Evolutionary conservation across 2,113 vertebrate genomes (phyloP).

Genomic region (Rhinopithecus roxellana): DNA sequence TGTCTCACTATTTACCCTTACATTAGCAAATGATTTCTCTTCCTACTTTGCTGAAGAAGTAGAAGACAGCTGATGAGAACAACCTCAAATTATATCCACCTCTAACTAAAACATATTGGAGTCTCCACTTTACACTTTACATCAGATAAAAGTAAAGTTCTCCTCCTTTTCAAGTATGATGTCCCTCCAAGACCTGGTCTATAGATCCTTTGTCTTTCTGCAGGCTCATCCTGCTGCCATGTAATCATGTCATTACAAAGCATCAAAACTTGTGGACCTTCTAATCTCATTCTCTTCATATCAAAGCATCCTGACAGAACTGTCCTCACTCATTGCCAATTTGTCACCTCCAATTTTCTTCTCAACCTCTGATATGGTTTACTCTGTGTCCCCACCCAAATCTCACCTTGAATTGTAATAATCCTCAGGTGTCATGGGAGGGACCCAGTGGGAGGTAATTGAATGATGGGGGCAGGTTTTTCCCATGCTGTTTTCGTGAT

Average conservation of each 20-base stretch:
- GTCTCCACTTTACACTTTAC: background rate
- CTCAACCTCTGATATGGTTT: too few species aligned
- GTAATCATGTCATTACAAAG: background rate
- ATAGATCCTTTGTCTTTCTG: background rate
- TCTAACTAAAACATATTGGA: background rate
- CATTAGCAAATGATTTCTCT: background rate
- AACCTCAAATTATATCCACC: background rate
- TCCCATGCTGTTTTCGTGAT: too few species aligned
- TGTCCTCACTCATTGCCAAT: too few species aligned
- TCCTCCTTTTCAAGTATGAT: background rate
- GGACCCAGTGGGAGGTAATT: too few species aligned
- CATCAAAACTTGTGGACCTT: background rate
- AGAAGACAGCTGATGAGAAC: background rate
- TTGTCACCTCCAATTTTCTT: background rate
- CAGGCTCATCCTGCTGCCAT: too few species aligned
- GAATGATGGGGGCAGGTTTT: too few species aligned
- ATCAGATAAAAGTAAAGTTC: background rate
- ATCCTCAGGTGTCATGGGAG: too few species aligned
- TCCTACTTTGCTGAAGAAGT: background rate
- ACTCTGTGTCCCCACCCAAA: too few species aligned
- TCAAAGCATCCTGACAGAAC: background rate
- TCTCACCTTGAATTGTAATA: too few species aligned
- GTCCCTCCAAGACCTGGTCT: background rate
- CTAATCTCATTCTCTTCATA: background rate
- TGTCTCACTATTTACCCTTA: background rate